Evolutionary conservation across 1,140 invertebrate species (phyloP).

Genomic region (Holotrichia oblita): DNA sequence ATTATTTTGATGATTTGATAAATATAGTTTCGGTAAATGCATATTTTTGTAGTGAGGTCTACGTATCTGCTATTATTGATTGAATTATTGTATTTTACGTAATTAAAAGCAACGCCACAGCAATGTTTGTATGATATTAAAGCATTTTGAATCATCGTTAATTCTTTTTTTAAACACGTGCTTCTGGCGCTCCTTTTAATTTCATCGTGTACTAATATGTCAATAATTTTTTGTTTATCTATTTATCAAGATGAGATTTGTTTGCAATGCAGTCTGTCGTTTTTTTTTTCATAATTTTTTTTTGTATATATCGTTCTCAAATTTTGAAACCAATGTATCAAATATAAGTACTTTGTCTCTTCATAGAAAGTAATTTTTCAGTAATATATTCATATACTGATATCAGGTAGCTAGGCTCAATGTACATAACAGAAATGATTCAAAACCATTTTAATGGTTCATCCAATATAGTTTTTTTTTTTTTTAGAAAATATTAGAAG

Average conservation of each 20-base stretch:
- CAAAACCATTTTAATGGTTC: constrained; percentile 21
- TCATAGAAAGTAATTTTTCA: constrained; percentile 32
- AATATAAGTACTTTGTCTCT: constrained; percentile 42
- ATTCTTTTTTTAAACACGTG: background rate
- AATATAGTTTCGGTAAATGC: constrained; percentile 26
- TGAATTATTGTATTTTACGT: background rate
- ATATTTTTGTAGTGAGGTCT: constrained; percentile 7
- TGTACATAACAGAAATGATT: constrained; percentile 28
- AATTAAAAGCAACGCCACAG: background rate
- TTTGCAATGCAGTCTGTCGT: constrained; percentile 27
- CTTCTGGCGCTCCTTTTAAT: background rate
- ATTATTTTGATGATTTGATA: background rate
- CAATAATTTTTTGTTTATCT: background rate
- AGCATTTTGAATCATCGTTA: background rate
- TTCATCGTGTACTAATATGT: background rate
- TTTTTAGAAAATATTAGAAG: constrained; percentile 23
- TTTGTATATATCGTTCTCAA: constrained; percentile 27
- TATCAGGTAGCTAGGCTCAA: constrained; percentile 42
- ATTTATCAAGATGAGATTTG: background rate
- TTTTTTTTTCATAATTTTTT: background rate
- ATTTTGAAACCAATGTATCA: constrained; percentile 38
- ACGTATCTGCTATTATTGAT: constrained; percentile 7
- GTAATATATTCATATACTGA: constrained; percentile 33
- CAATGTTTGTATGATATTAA: background rate
- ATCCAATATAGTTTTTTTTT: constrained; percentile 36